Conservation (phyloP, 2,797 vertebrate species). For the Megalops cyprinoides region DNA sequence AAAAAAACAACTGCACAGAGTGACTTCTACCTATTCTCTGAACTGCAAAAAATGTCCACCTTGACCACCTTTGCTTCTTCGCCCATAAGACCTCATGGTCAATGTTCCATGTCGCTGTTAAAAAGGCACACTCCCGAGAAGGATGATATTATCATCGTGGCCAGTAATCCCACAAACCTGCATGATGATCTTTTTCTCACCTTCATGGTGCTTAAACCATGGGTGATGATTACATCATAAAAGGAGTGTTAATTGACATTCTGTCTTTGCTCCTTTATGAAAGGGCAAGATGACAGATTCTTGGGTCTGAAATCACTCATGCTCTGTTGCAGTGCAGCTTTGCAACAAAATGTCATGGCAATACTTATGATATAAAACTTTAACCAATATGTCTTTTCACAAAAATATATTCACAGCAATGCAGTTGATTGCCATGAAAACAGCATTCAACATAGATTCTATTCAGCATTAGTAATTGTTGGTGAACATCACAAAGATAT, state of each 20-base stretch:
- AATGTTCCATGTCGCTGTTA: slow-evolving; percentile 33
- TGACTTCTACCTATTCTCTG: neutral
- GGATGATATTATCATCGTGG: neutral
- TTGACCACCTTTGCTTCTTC: neutral
- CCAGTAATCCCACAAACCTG: neutral
- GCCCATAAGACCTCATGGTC: slow-evolving; percentile 12
- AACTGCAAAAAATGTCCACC: slow-evolving; percentile 4
- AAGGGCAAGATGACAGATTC: neutral
- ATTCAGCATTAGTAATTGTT: neutral
- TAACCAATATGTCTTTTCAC: too few relatives aligned
- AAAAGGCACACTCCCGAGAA: slow-evolving; percentile 22
- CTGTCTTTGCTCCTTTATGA: slow-evolving; percentile 32
- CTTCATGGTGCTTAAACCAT: slow-evolving; percentile 47
- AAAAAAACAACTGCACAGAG: neutral
- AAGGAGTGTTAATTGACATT: slow-evolving; percentile 39
- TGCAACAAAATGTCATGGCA: slow-evolving; percentile 24
- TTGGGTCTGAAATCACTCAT: slow-evolving; percentile 7
- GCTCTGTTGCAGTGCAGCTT: neutral
- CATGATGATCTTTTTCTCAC: slow-evolving; percentile 29
- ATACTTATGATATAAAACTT: too few relatives aligned
- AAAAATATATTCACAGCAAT: neutral
- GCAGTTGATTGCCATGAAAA: neutral
- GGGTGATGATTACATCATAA: slow-evolving; percentile 43
- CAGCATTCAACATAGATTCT: neutral
- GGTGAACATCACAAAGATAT: neutral